Percentiles rank a stretch among this genome's conserved stretches.
Evolutionary conservation across 2,888 invertebrate species (phyloP).

Genomic region (Chaetogeoica ovagalla): DNA sequence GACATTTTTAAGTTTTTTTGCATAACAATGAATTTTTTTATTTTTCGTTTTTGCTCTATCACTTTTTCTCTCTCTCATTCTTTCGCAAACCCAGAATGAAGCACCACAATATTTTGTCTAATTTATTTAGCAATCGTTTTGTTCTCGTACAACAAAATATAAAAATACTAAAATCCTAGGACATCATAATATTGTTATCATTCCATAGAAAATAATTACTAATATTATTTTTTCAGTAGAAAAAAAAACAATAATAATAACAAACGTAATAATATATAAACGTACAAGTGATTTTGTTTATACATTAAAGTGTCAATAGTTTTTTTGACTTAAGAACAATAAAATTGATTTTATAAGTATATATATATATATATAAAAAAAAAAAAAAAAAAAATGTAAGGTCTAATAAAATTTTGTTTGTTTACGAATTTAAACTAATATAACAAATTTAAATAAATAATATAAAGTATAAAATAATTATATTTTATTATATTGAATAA

Average conservation of each 20-base stretch:
- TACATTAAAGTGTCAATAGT: background rate
- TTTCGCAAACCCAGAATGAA: background rate
- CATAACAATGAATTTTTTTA: slow-evolving; percentile 33
- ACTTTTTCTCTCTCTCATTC: background rate
- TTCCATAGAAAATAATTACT: slow-evolving; percentile 43
- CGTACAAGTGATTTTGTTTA: slow-evolving; percentile 27
- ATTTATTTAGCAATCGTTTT: slow-evolving; percentile 18
- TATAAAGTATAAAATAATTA: slow-evolving; percentile 47
- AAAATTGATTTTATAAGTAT: slow-evolving; percentile 12
- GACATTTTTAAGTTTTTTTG: slow-evolving; percentile 21
- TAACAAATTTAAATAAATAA: slow-evolving; percentile 51
- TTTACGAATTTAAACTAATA: slow-evolving; percentile 48
- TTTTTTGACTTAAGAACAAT: slow-evolving; percentile 22
- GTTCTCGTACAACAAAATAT: slow-evolving; percentile 42
- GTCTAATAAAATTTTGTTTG: slow-evolving; percentile 42
- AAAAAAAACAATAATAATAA: slow-evolving; percentile 39
- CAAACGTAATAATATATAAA: slow-evolving; percentile 15
- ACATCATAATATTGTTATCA: background rate
- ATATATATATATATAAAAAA: background rate
- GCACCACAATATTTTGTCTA: slow-evolving; percentile 45
- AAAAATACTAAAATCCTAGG: slow-evolving; percentile 42
- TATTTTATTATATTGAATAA: slow-evolving; percentile 38
- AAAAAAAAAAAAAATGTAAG: slow-evolving; percentile 26
- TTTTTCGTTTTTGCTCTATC: background rate
- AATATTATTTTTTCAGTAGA: slow-evolving; percentile 37